Evolutionary conservation across 1,140 invertebrate genomes (phyloP).

Genomic region (Hyphantria cunea): DNA sequence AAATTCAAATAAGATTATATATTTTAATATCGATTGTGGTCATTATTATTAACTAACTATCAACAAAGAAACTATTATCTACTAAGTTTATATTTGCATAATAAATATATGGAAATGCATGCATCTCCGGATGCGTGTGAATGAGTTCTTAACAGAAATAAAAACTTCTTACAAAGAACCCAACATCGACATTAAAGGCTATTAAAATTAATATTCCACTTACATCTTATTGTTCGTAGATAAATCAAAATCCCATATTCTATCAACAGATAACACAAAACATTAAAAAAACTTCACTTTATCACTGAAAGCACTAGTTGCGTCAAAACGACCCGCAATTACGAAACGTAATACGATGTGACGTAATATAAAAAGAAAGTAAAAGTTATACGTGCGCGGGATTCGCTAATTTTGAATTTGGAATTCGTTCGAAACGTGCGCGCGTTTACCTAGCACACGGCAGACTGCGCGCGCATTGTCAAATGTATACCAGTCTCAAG

Average conservation of each 20-base stretch:
- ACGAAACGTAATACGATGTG: slow-evolving; percentile 31
- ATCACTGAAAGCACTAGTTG: slow-evolving; percentile 18
- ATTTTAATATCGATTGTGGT: too few species aligned
- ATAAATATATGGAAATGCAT: too few species aligned
- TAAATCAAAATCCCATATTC: slow-evolving; percentile 21
- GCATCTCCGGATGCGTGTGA: too few species aligned
- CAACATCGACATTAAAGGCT: too few species aligned
- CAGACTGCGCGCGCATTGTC: slow-evolving; percentile 38
- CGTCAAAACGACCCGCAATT: slow-evolving; percentile 25
- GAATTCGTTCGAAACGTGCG: slow-evolving; percentile 48
- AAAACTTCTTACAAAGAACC: too few species aligned
- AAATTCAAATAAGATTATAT: too few species aligned
- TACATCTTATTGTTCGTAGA: background rate
- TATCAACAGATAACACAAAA: slow-evolving; percentile 14
- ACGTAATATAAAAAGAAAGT: slow-evolving; percentile 57
- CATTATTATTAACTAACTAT: too few species aligned
- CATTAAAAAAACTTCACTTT: slow-evolving; percentile 9
- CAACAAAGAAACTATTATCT: too few species aligned
- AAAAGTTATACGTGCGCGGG: slow-evolving; percentile 54
- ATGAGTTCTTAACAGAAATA: too few species aligned
- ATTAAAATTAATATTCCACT: background rate
- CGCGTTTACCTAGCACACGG: slow-evolving; percentile 57
- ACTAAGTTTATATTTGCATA: too few species aligned
- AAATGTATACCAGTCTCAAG: slow-evolving; percentile 4
- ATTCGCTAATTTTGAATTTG: slow-evolving; percentile 51